A percentile compares a stretch with the other conserved stretches of the same genome.
Conservation (phyloP, 2,797 vertebrate genomes). For the Rhinoraja longicauda region DNA sequence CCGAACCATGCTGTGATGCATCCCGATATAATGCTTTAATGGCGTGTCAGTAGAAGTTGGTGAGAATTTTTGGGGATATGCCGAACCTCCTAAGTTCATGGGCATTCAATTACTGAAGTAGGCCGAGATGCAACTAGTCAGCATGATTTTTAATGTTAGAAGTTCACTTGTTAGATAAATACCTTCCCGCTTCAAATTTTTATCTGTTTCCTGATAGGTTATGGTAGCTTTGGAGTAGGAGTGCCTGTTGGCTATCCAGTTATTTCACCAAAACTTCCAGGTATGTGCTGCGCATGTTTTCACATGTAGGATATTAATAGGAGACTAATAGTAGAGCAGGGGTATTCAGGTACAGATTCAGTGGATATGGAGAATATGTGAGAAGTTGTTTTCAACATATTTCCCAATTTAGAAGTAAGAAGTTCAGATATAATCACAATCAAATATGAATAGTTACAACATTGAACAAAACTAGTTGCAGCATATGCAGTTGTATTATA, state of each 20-base stretch:
- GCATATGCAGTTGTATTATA: not conserved
- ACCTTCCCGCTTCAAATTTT: not conserved
- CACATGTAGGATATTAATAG: no score
- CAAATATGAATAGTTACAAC: not conserved
- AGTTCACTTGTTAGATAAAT: not conserved
- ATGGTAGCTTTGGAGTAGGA: conserved; percentile 36
- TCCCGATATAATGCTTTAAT: no score
- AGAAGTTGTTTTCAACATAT: not conserved
- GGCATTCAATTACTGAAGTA: no score
- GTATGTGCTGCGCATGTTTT: not conserved
- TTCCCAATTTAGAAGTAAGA: not conserved
- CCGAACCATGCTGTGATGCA: no score
- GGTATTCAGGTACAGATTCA: no score
- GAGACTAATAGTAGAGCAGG: not conserved
- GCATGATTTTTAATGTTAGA: not conserved
- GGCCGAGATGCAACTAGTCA: not conserved
- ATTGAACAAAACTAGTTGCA: not conserved
- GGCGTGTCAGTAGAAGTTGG: no score
- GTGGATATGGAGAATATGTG: not conserved
- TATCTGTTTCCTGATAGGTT: not conserved
- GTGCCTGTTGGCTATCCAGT: conserved; percentile 33
- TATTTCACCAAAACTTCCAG: conserved; percentile 29
- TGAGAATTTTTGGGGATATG: no score
- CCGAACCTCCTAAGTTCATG: no score
- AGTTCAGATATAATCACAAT: no score